Conservation (phyloP, 2,113 vertebrate species). For the Ciconia boyciana region DNA sequence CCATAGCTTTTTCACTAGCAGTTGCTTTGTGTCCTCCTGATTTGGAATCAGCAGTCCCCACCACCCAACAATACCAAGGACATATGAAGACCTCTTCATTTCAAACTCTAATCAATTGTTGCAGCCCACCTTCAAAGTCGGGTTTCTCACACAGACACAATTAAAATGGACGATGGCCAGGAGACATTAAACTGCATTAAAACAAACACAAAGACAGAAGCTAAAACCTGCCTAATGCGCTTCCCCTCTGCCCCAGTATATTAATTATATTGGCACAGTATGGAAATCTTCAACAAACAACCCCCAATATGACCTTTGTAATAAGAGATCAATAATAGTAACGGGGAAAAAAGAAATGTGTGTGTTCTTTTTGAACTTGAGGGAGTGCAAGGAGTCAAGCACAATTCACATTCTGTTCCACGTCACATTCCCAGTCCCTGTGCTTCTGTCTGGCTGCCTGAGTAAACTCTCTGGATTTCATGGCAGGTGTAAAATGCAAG, state of each 20-base stretch:
- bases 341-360: not conserved
- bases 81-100: not conserved
- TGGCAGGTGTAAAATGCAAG: conserved; percentile 1
- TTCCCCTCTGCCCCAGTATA: not conserved
- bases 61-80: not conserved
- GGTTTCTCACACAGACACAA: not conserved
- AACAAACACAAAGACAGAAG: not conserved
- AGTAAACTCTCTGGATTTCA: conserved; percentile 3
- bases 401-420: not conserved
- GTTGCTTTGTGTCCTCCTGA: not conserved
- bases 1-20: rapidly evolving
- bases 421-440: not conserved
- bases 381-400: not conserved
- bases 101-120: not conserved
- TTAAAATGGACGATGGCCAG: not conserved
- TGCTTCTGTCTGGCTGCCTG: not conserved
- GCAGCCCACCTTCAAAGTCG: not conserved
- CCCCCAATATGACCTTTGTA: not conserved
- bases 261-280: not conserved
- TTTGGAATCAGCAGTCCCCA: not conserved
- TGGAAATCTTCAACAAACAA: not conserved
- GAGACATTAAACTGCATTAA: not conserved
- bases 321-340: not conserved
- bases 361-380: not conserved
- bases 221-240: not conserved